phyloP scores from a whole-genome alignment of 2,888 invertebrate species.

The Xylota segnis region DNA sequence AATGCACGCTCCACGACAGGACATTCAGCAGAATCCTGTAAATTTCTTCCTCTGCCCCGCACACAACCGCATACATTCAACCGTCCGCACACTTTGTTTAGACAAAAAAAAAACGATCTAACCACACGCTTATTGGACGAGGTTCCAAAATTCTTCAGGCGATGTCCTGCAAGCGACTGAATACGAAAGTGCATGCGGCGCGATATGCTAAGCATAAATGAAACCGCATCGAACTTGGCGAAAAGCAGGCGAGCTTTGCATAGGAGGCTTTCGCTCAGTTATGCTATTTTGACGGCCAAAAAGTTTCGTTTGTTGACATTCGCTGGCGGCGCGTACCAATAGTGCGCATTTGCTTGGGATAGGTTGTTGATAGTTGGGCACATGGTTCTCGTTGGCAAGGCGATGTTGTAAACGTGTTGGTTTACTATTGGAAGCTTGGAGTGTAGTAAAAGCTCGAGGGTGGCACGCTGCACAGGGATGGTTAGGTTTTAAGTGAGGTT shows the following conservation, averaged over 20 bases:
- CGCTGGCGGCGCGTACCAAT: constrained; percentile 51
- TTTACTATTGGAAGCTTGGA: constrained; percentile 45
- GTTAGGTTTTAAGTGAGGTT: not conserved
- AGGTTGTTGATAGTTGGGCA: constrained; percentile 64
- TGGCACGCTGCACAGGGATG: constrained; percentile 18
- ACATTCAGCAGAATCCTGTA: constrained; percentile 45
- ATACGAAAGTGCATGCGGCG: constrained; percentile 68
- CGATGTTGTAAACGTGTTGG: not conserved
- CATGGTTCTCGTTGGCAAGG: constrained; percentile 6
- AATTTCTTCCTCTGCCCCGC: constrained; percentile 2
- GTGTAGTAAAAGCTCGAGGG: constrained; percentile 50
- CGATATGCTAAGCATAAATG: constrained; percentile 44
- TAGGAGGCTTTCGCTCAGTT: constrained; percentile 52
- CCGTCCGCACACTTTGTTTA: constrained; percentile 33
- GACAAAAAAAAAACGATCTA: constrained; percentile 16
- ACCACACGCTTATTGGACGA: constrained; percentile 33
- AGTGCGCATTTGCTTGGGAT: constrained; percentile 65
- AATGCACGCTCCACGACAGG: constrained; percentile 42
- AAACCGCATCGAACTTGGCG: constrained; percentile 73
- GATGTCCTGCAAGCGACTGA: constrained; percentile 83
- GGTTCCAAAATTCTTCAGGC: constrained; percentile 52
- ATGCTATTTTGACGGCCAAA: constrained; percentile 28
- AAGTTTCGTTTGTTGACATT: constrained; percentile 71
- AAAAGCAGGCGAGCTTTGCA: constrained; percentile 53
- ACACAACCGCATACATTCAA: not conserved